A percentile compares a stretch with the other conserved stretches of the same genome.
phyloP scores from a whole-genome alignment of 2,797 vertebrate species.

The Arremon brunneinucha region DNA sequence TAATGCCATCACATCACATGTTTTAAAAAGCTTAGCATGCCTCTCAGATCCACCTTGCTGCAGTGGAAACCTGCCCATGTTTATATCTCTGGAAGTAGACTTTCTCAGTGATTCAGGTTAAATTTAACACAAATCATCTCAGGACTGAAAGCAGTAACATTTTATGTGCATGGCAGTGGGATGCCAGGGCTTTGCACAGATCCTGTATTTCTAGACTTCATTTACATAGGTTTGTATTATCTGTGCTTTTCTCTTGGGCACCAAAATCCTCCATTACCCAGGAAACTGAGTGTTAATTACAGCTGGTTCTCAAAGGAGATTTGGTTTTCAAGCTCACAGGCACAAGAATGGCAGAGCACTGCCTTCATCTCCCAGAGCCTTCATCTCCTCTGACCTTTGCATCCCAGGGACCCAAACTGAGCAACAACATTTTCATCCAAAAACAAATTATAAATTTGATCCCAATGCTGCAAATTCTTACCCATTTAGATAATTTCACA shows the following conservation, averaged over 20 bases:
- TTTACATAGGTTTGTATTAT: neutral
- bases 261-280: neutral
- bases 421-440: neutral
- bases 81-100: neutral
- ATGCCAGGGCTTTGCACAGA: neutral
- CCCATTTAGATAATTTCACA: neutral
- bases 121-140: neutral
- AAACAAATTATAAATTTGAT: neutral
- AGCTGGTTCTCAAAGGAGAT: neutral
- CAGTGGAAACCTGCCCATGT: neutral
- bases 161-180: neutral
- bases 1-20: neutral
- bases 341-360: neutral
- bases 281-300: constrained; percentile 22
- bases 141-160: neutral
- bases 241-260: constrained; percentile 10
- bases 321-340: neutral
- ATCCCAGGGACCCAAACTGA: neutral
- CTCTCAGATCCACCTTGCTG: neutral
- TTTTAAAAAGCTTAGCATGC: neutral
- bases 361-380: neutral
- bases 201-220: neutral
- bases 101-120: neutral
- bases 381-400: neutral
- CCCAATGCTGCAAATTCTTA: neutral